Evolutionary conservation across 1,140 invertebrate species (phyloP), one percentile per base, ranked within the genome.

Genomic region (Colletes gigas): DNA sequence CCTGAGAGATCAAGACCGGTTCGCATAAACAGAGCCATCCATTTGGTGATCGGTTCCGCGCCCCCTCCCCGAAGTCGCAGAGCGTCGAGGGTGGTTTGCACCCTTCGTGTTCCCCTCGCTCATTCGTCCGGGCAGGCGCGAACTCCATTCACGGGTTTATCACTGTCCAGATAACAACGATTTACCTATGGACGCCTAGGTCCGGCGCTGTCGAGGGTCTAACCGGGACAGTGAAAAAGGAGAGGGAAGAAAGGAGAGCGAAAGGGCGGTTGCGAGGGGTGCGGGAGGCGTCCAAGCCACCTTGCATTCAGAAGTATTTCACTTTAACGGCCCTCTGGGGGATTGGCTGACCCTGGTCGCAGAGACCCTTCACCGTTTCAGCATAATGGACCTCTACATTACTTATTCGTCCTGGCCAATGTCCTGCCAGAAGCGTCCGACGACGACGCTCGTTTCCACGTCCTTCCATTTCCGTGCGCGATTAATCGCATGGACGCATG

Each of bases 151-250:
- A 91, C 90, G 89, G 92, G 92, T 93, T 93, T 93, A 93, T 93
- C 92, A 93, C 92, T 93, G 92, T 93, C 92, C 90, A 93, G 93
- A 93, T 93, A 93, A 93, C 92, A 92, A 93, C 93, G 93, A 93
- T 93, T 93, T 93, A 93, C 93, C 93, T 93, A 93, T 88, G 77
- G 41, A 89, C 81, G 85, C 82, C 55, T 76, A 63, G 69, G 78
- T 47, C 41, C 65, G 55, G 82, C 47, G 72, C 30, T 8, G 60
- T 59, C 30, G 30, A 66, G 79, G 78, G 66, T 71, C 62, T 39
- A 10, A 76, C 12, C 4, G 59, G 30, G 14, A 67, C 41, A 50
- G 41, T 57, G 78, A 41, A 21, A 66, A 55, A 52, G 19, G 63
- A 55, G 62, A 69, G 70, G 44, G 67, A 78, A 54, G 57, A 70